Evolutionary conservation across 2,797 vertebrate species (phyloP).

Genomic region (Sebastiscus tertius): DNA sequence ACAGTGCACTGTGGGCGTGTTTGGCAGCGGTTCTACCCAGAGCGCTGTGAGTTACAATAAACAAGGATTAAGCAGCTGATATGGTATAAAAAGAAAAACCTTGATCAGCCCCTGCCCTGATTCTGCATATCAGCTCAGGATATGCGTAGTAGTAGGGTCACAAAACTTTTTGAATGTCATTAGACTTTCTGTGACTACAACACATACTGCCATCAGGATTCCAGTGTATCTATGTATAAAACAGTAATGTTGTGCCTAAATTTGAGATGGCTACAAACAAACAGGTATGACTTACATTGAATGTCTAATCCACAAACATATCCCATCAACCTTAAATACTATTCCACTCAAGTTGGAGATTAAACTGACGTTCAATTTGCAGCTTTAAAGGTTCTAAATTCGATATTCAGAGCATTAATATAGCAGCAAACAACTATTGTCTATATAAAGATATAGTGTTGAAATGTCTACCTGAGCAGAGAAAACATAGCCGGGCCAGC

Average conservation of each 20-base stretch:
- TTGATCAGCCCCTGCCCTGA: constrained; percentile 8
- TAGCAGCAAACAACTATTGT: too few relatives aligned
- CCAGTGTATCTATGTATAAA: background rate
- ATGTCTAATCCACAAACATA: background rate
- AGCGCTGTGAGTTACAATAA: constrained; percentile 32
- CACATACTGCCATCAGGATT: background rate
- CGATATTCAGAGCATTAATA: too few relatives aligned
- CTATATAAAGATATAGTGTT: too few relatives aligned
- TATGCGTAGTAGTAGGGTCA: background rate
- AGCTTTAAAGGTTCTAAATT: background rate
- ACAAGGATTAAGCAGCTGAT: constrained; percentile 38
- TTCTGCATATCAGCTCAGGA: constrained; percentile 29
- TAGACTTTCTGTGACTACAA: background rate
- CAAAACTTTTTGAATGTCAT: background rate
- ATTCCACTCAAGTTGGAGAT: background rate
- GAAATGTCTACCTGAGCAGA: too few relatives aligned
- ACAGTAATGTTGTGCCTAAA: background rate
- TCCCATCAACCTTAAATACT: background rate
- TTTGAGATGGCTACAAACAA: background rate
- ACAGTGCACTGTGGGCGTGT: constrained; percentile 20
- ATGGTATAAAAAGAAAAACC: constrained; percentile 15
- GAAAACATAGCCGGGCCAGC: too few relatives aligned
- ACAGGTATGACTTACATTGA: background rate
- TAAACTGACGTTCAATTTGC: background rate
- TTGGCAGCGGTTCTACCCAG: constrained; percentile 20